Conservation (phyloP, 2,797 vertebrate genomes). For the Ambastaia sidthimunki region DNA sequence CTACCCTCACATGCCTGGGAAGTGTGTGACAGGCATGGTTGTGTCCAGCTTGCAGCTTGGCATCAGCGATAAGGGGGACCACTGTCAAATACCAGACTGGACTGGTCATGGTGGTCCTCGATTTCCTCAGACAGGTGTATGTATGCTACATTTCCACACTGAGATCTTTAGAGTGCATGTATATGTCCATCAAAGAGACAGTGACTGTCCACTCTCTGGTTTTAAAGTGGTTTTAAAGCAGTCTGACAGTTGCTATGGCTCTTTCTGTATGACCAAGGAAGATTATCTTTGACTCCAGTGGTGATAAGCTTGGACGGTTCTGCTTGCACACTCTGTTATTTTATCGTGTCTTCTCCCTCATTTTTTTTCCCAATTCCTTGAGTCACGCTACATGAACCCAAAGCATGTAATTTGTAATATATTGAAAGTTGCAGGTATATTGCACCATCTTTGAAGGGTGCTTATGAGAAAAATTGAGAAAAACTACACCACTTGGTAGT, state of each 20-base stretch:
- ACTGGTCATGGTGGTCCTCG: conserved; percentile 4
- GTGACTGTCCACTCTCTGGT: conserved; percentile 21
- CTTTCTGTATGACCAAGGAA: conserved; percentile 29
- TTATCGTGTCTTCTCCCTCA: conserved; percentile 7
- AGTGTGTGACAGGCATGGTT: conserved; percentile 23
- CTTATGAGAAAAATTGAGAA: not conserved
- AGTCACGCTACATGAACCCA: not conserved
- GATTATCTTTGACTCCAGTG: conserved; percentile 37
- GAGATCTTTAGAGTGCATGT: conserved; percentile 7
- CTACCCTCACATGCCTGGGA: no score
- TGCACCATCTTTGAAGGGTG: conserved; percentile 22
- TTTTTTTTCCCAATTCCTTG: not conserved
- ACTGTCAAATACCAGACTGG: conserved; percentile 60
- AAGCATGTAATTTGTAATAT: conserved; percentile 35
- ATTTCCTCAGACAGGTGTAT: not conserved
- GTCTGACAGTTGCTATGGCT: conserved; percentile 62
- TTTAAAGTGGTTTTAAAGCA: conserved; percentile 16
- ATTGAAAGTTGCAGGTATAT: conserved; percentile 43
- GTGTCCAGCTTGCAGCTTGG: conserved; percentile 56
- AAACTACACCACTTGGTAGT: not conserved
- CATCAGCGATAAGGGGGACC: conserved; percentile 66
- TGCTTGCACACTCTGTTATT: conserved; percentile 34
- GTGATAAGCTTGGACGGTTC: conserved; percentile 57
- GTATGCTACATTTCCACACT: not conserved
- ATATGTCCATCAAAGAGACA: conserved; percentile 29